Base-by-base conservation (phyloP, 2,888 invertebrate genomes). In the Gymnoscelis rufifasciata region DNA sequence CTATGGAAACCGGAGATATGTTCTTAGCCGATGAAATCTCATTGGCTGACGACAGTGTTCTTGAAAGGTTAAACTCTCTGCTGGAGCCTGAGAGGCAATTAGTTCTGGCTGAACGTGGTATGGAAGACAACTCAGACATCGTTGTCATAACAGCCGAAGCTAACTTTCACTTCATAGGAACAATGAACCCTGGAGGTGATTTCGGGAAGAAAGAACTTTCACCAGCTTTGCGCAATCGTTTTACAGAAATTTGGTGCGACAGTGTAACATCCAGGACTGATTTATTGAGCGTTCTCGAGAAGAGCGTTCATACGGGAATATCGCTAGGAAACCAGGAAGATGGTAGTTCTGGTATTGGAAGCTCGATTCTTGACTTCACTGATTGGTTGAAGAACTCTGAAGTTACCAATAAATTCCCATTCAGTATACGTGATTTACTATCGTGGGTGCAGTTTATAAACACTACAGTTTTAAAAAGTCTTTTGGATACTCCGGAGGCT, bases 161-260 rank as follows among this genome's bases (percentile, higher is more conserved):
- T 4, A 90, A 92, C 7, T 99, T 99, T 73, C 93, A 95, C 62
- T 95, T 99, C 66, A 91, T 99, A 47, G 97, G 97, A 1, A 99
- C 99, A 0, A 99, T 99, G 99, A 99, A 99, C 88, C 99, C 99
- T 5, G 98, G 99, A 7, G 99, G 99, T 0, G 99, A 99, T 89
- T 99, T 96, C 74, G 99, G 99, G 2, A 99, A 99, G 76, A 99
- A 99, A 74, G 99, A 99, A 90, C 88, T 99, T 7, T 99, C 99
- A 0, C 98, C 98, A 0, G 99, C 99, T 0, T 83, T 99, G 38
- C 90, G 99, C 39, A 99, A 99, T 88, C 92, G 99, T 37, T 97
- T 99, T 65, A 99, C 99, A 0, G 99, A 99, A 88, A 97, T 99
- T 69, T 99, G 99, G 99, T 98, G 98, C 68, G 95, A 94, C 44